Conservation (phyloP, 2,888 invertebrate genomes). For the Flexamia atlantica region DNA sequence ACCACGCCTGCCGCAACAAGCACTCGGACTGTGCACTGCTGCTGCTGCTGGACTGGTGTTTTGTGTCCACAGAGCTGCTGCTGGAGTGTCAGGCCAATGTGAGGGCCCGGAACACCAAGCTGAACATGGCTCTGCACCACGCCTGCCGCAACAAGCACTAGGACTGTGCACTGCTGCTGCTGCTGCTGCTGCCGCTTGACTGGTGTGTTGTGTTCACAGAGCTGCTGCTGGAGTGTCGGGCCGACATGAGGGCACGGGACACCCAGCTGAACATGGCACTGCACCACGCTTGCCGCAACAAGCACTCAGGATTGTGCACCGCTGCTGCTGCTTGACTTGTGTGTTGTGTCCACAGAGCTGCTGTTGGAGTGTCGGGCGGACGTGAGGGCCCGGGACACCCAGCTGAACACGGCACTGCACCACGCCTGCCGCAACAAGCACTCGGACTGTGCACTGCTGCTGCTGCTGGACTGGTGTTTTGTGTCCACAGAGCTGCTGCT, state of each 20-base stretch:
- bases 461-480: too few relatives aligned
- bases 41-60: too few relatives aligned
- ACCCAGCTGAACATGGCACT: conserved; percentile 79
- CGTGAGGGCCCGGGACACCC: too few relatives aligned
- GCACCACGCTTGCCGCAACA: too few relatives aligned
- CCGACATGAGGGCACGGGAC: conserved; percentile 77
- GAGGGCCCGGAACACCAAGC: conserved; percentile 76
- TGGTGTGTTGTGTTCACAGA: too few relatives aligned
- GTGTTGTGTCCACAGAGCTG: too few relatives aligned
- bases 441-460: conserved; percentile 77
- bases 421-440: conserved; percentile 79
- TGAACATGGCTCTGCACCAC: conserved; percentile 81
- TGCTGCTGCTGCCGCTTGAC: conserved; percentile 76
- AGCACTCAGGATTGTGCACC: conserved; percentile 78
- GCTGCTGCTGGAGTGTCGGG: conserved; percentile 77
- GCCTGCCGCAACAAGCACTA: conserved; percentile 79
- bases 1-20: too few relatives aligned
- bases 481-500: too few relatives aligned
- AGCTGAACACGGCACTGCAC: conserved; percentile 80
- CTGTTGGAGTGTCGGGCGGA: too few relatives aligned
- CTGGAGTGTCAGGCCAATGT: conserved; percentile 77
- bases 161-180: conserved; percentile 77
- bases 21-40: conserved; percentile 78
- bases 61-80: conserved; percentile 75
- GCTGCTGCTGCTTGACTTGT: conserved; percentile 77